Evolutionary conservation across 2,888 invertebrate genomes (phyloP).

Genomic region (Pogonocherus hispidulus): DNA sequence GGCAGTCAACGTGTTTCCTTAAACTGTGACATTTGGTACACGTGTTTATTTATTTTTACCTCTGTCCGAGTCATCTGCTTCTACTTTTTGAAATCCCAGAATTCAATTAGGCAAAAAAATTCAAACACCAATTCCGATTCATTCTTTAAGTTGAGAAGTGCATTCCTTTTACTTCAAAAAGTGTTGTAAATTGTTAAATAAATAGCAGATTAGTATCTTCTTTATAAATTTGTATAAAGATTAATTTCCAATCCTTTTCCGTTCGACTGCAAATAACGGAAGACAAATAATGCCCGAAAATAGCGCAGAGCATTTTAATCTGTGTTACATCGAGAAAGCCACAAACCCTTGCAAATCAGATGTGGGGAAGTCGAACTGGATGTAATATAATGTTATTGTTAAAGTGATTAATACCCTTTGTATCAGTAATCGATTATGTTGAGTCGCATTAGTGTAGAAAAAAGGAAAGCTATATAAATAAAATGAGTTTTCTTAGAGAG

Average conservation of each 20-base stretch:
- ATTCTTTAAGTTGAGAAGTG: no score
- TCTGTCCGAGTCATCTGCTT: no score
- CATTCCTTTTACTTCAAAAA: no score
- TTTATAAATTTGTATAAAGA: no score
- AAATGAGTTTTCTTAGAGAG: slow-evolving; percentile 43
- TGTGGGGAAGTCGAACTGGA: slow-evolving; percentile 20
- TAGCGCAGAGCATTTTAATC: slow-evolving; percentile 17
- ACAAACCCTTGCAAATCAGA: slow-evolving; percentile 14
- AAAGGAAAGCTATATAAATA: slow-evolving; percentile 42
- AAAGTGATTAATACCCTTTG: slow-evolving; percentile 48
- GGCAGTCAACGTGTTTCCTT: no score
- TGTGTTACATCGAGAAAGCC: not conserved
- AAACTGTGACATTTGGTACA: no score
- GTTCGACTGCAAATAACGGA: not conserved
- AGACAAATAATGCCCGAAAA: slow-evolving; percentile 9
- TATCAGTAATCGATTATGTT: slow-evolving; percentile 45
- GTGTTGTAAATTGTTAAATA: no score
- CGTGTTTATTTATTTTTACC: no score
- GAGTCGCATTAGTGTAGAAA: slow-evolving; percentile 33
- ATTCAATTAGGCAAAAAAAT: no score
- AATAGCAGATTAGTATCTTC: no score
- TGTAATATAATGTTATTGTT: slow-evolving; percentile 47
- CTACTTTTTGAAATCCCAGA: no score
- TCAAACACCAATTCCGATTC: no score
- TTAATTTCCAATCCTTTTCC: not conserved